Base-by-base conservation (phyloP, 2,113 vertebrate species). In the Agapornis roseicollis region DNA sequence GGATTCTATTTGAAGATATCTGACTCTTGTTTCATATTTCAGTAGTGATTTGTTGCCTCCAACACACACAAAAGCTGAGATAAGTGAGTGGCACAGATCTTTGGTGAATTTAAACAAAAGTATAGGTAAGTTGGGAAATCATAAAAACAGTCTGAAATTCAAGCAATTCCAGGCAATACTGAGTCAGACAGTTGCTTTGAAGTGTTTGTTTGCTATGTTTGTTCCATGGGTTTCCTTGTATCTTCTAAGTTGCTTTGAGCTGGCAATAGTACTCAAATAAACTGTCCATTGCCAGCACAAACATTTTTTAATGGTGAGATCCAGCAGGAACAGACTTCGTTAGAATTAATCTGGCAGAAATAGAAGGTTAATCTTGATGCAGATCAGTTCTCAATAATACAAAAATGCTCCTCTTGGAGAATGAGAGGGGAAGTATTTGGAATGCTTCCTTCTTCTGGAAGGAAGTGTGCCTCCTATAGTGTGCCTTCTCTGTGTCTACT, bases 21-120 rank as follows among this genome's bases (percentile, higher is more conserved):
- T 94, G 53, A 77, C 44, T 74, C 35, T 85, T 80, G 64, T 53
- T 60, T 93, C 33, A 79, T 97, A 12, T 81, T 95, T 88, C 47
- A 4, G 9, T 85, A 99, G 99, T 39, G 46, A 94, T 33, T 91
- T 99, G 63, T 94, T 97, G 61, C 99, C 99, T 71, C 98, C 98
- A 46, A 79, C 13, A 35, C 98, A 98, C 80, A 98, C 93, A 1
- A 91, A 94, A 78, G 77, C 73, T 22, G 94, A 97, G 28, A 68
- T 98, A 64, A 80, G 80, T 20, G 97, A 98, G 66, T 99, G 99
- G 99, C 97, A 97, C 58, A 88, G 80, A 22, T 95, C 97, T 42
- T 47, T 99, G 78, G 90, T 94, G 63, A 64, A 94, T 19, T 60
- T 99, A 73, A 99, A 99, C 95, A 90, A 96, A 41, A 81, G 96